Evolutionary conservation across 1,140 invertebrate species (phyloP), one percentile per base, ranked within the genome.

Genomic region (Drosophila paulistorum): DNA sequence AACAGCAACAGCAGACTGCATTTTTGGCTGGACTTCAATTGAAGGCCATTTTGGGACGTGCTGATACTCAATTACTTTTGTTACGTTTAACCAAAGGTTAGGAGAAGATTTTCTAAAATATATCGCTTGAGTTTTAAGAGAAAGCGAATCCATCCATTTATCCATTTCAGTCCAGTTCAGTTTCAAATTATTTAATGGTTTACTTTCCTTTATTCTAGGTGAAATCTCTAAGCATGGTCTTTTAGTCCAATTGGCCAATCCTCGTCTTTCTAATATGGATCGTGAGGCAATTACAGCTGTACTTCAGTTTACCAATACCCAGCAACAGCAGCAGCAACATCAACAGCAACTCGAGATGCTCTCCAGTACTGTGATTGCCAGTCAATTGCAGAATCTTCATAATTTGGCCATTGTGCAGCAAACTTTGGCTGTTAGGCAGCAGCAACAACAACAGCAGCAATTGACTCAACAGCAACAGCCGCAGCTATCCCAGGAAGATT

Each of bases 261-360:
- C 90, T 5, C 79, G 90, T 0, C 54, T 91, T 7, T 69, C 81
- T 6, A 81, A 70, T 33, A 79, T 78, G 65, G 90, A 91, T 74
- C 87, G 90, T 2, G 90, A 91, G 65, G 90, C 90, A 7, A 91
- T 91, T 14, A 91, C 90, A 1, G 90, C 90, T 37, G 90, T 91
- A 17, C 55, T 91, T 39, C 89, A 91, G 55, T 91, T 91, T 57
- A 91, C 90, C 7, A 90, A 91, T n/a, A 89, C 90, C 9, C 90
- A 91, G 35, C 90, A 91, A 51, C 78, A 91, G 57, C 85, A 90
- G 59, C 83, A 89, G 39, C 83, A 77, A 59, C 89, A 91, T 35
- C 85, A 83, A 17, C 90, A 91, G 51, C 81, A 90, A 57, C 65
- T 91, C 58, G 90, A 91, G 54, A 77, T 86, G 75, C 79, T 91